Base-by-base conservation (phyloP, 2,797 vertebrate genomes). In the Taeniopygia guttata region DNA sequence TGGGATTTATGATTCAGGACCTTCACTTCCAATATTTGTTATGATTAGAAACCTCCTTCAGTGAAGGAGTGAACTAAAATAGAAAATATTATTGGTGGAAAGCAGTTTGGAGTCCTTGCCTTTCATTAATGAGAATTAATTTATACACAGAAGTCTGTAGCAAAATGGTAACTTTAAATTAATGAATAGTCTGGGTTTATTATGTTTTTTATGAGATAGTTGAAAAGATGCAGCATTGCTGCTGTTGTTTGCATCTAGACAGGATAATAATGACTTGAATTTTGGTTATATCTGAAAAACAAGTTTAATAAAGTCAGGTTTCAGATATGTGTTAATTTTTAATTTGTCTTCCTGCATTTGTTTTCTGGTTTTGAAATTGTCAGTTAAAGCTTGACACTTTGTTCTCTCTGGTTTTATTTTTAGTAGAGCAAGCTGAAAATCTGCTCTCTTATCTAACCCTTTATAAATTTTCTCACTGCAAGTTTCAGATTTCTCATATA, bases 401-500 rank as follows among this genome's bases (percentile, higher is more conserved):
- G n/a, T 78, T 93, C 45, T 90, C 67, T 42, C 79, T 70, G 55
- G 22, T 20, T 88, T 80, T 91, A 55, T 83, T 93, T 91, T 95
- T 94, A 83, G 84, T 8, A 22, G 43, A 66, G 25, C 29, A 25
- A 55, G 26, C 12, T 89, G 66, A 82, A 95, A 92, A 88, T 86
- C 43, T 82, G 38, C 51, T 48, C 17, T 93, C 20, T 18, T 29
- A 38, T 55, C 10, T 75, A 70, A 45, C 9, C 67, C 14, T 62
- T 60, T 26, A 14, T 68, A 36, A 22, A 34, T 68, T 87, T 76
- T 69, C 40, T 62, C 38, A 13, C 43, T 79, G 6, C 54, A 32
- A 43, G 13, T 55, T 84, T 90, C 30, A 45, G 5, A 11, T 74
- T 82, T 87, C 49, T 85, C 21, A 5, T 77, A 1, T 36, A 14